Percentiles rank a stretch among this genome's conserved stretches.
These are phyloP conservation scores for Melanotaenia trifasciata DNA, from an alignment of 2,797 vertebrate species.

Conservation along the genomic window DNA sequence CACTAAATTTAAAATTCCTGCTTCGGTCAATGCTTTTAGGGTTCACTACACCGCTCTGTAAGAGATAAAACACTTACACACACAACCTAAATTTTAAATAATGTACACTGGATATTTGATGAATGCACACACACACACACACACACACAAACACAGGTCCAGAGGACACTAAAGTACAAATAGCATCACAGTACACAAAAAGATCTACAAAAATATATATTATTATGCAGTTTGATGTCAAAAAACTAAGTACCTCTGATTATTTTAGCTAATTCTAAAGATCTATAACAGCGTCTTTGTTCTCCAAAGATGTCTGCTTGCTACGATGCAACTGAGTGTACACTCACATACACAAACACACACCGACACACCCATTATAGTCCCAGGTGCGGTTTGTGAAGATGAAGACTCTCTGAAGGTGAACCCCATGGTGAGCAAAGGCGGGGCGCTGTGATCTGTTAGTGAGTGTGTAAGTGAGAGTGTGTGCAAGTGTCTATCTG, in stretches of 20 bases:
- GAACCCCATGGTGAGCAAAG: conserved; percentile 71
- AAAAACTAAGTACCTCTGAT: neutral
- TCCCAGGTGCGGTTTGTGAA: conserved; percentile 68
- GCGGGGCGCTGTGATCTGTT: conserved; percentile 47
- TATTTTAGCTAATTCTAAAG: conserved; percentile 39
- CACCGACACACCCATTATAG: conserved; percentile 50
- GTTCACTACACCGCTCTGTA: neutral
- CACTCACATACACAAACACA: conserved; percentile 7
- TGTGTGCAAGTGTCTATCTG: conserved; percentile 21
- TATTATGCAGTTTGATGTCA: neutral
- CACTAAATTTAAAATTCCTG: neutral
- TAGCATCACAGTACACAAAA: neutral
- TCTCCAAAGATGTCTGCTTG: conserved; percentile 47
- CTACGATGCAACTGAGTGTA: conserved; percentile 17
- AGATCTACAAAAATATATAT: neutral
- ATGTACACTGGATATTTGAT: neutral
- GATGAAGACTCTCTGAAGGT: conserved; percentile 71
- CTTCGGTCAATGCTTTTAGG: neutral
- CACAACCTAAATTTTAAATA: neutral
- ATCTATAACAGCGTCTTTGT: conserved; percentile 67
- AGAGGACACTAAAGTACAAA: neutral
- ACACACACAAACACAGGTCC: neutral
- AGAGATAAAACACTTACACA: neutral
- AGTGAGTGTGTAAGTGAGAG: conserved; percentile 13
- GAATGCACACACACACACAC: neutral